Evolutionary conservation across 2,113 vertebrate genomes (phyloP).

Genomic region (Corythornis vintsioides): DNA sequence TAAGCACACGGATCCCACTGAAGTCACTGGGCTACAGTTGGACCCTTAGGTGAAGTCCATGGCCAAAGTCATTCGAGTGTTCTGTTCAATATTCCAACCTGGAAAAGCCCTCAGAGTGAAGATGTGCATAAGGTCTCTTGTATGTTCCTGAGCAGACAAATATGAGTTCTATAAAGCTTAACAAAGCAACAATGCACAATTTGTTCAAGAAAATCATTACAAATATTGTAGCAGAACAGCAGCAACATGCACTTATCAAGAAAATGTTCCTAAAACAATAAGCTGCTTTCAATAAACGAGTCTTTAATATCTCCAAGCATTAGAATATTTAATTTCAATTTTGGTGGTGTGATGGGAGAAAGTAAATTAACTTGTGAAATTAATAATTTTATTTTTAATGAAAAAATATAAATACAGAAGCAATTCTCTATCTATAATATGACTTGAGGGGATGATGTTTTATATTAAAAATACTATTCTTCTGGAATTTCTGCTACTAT

Average conservation of each 20-base stretch:
- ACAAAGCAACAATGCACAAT: neutral
- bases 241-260: slow-evolving; percentile 32
- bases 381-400: slow-evolving; percentile 82
- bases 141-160: neutral
- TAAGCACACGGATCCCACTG: neutral
- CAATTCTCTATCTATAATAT: slow-evolving; percentile 68
- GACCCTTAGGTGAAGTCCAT: neutral
- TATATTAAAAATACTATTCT: slow-evolving; percentile 75
- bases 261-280: slow-evolving; percentile 69
- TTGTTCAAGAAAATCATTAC: slow-evolving; percentile 33
- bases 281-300: slow-evolving; percentile 61
- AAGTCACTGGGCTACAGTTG: fast-evolving
- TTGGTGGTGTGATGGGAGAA: slow-evolving; percentile 58
- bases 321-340: slow-evolving; percentile 78
- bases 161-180: neutral
- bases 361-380: slow-evolving; percentile 81
- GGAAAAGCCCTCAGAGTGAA: neutral
- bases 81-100: neutral
- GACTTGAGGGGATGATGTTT: slow-evolving; percentile 72
- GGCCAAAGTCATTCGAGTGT: neutral
- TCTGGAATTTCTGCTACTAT: slow-evolving; percentile 65
- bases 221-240: neutral
- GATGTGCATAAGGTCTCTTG: neutral
- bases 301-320: slow-evolving; percentile 72
- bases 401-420: slow-evolving; percentile 80